Base-by-base conservation (phyloP, 1,140 invertebrate species). In the Drosophila tsacasi region DNA sequence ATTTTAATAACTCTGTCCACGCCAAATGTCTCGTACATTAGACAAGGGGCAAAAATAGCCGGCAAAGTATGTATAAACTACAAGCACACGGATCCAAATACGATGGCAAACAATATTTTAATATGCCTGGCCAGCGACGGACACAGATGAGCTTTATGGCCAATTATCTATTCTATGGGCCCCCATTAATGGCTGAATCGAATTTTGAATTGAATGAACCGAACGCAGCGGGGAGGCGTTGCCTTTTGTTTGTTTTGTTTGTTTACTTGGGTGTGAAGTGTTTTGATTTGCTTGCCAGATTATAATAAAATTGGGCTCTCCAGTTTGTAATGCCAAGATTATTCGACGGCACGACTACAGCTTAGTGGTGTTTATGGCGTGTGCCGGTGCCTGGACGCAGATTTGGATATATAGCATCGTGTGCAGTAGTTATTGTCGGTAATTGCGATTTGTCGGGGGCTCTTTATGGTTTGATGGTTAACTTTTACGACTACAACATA, bases 161-260 rank as follows among this genome's bases (percentile, higher is more conserved):
- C 84, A 89, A 87, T 87, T 87, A 87, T 87, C 77, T 84, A 90
- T 89, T 89, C 84, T 78, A 90, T 90, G 85, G 79, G 49, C 55
- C 39, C 61, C 81, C 65, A 89, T 89, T 89, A 87, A 83, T 81
- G 73, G 77, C 54, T 62, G 73, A 89, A 81, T 84, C 68, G 73
- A 78, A 84, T 81, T 84, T 75, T 79, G 62, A 77, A 77, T 77
- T 71, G 67, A 57, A 57, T 57, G 54, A 57, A 23, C 21, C 54
- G 8, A 49, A 49, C 46, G 73, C 32, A 49, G 60, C 19, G 32
- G 23, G 19, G 23, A n/a, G 9, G 46, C 9, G 42, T 21, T n/a
- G 27, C 52, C 35, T 76, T 42, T 67, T 55, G 65, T 69, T 54
- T 46, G 23, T 54, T 78, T 71, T 50, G 61, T 66, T 66, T 67